These are phyloP conservation scores for Berghia stephanieae DNA, from an alignment of 1,140 invertebrate genomes.

Conservation along the genomic window DNA sequence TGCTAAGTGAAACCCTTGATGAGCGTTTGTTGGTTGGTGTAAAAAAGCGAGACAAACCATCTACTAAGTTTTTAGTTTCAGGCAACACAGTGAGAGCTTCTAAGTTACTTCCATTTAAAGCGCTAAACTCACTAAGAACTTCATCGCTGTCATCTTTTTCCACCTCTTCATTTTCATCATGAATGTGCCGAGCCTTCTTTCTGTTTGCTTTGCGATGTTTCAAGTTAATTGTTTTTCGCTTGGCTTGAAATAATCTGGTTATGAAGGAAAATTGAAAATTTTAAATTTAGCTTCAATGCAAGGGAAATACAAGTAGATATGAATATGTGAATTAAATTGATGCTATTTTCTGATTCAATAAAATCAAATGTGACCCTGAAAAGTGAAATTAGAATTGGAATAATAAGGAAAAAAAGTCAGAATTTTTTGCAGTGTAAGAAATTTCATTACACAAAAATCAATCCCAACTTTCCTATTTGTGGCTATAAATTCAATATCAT, in stretches of 20 bases:
- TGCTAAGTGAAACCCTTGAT: slow-evolving; percentile 63
- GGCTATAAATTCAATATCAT: no score
- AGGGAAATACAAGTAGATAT: no score
- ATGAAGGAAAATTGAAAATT: no score
- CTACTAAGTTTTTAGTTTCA: slow-evolving; percentile 63
- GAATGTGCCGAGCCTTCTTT: slow-evolving; percentile 23
- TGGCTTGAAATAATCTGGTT: slow-evolving; percentile 37
- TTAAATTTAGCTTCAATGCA: no score
- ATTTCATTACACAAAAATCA: no score
- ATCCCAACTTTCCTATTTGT: no score
- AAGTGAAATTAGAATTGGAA: no score
- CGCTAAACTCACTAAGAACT: slow-evolving; percentile 51
- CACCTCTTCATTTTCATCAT: slow-evolving; percentile 13
- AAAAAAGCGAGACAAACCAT: slow-evolving; percentile 65
- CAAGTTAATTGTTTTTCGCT: slow-evolving; percentile 23
- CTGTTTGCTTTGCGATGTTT: slow-evolving; percentile 16
- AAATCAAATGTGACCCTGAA: no score
- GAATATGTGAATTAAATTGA: no score
- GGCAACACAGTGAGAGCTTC: slow-evolving; percentile 42
- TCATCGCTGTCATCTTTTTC: slow-evolving; percentile 15
- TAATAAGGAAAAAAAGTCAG: no score
- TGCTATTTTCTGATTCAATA: no score
- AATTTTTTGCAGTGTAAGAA: no score
- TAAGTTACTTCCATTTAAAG: slow-evolving; percentile 48
- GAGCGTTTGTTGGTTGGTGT: slow-evolving; percentile 65